phyloP scores from a whole-genome alignment of 2,113 vertebrate genomes.

The Aegotheles bennettii region DNA sequence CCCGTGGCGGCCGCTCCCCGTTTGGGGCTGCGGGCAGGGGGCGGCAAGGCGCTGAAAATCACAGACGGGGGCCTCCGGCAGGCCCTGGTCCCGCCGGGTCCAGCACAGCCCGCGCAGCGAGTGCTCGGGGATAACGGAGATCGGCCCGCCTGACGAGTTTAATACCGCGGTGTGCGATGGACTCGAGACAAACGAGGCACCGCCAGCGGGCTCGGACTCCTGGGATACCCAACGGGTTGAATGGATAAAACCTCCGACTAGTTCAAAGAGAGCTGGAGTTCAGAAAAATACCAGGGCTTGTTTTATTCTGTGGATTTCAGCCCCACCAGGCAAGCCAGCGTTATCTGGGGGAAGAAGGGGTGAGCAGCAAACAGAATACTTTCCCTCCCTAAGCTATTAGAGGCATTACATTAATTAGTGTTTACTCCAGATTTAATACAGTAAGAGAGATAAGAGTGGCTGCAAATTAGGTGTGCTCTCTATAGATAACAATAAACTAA shows the following conservation, averaged over 20 bases:
- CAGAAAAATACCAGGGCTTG: neutral
- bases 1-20: neutral
- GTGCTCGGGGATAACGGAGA: rapidly evolving
- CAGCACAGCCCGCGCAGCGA: neutral
- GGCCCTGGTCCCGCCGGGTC: neutral
- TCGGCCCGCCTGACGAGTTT: rapidly evolving
- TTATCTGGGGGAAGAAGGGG: neutral
- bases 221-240: neutral
- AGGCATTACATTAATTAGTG: conserved; percentile 21
- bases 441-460: neutral
- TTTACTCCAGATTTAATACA: neutral
- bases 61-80: neutral
- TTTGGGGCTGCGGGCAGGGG: neutral
- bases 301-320: neutral
- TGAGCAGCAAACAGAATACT: neutral
- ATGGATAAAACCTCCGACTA: neutral
- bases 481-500: neutral
- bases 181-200: neutral
- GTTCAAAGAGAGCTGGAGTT: neutral
- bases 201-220: too few relatives aligned
- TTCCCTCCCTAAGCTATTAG: neutral
- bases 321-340: neutral
- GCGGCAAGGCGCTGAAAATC: neutral
- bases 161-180: neutral
- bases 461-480: neutral